These are phyloP conservation scores for Nansenia antarctica DNA, from an alignment of 2,113 vertebrate genomes.

Conservation along the genomic window DNA sequence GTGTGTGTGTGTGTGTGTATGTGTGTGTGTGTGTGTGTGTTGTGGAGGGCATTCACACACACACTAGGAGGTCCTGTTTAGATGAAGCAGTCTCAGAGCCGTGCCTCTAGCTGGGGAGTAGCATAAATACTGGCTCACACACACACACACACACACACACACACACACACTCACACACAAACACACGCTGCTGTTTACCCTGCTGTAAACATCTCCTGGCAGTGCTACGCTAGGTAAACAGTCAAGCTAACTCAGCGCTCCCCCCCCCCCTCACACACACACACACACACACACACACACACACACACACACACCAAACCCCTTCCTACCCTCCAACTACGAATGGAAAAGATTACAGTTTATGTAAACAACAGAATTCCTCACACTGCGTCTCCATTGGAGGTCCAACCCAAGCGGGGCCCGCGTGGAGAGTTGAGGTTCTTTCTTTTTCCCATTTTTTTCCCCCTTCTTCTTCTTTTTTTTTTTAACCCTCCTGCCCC, in stretches of 20 bases:
- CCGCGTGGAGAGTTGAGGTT: conserved; percentile 47
- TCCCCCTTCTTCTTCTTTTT: neutral
- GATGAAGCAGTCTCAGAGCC: conserved; percentile 63
- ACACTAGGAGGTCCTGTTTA: conserved; percentile 85
- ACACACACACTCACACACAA: no score
- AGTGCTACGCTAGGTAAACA: conserved; percentile 82
- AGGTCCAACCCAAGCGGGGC: conserved; percentile 62
- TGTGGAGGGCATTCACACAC: conserved; percentile 63
- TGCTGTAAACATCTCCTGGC: conserved; percentile 84
- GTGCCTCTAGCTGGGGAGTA: conserved; percentile 73
- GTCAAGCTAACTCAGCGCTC: conserved; percentile 67
- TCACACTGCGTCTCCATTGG: conserved; percentile 78
- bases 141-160: no score
- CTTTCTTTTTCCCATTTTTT: conserved; percentile 16
- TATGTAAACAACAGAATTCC: conserved; percentile 84
- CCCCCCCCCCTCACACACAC: conserved; percentile 57
- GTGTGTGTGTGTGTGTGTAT: no score
- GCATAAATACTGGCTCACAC: no score
- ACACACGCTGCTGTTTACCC: no score
- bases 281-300: no score
- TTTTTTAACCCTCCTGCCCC: conserved; percentile 12
- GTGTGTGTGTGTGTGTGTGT: no score
- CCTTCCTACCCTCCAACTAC: conserved; percentile 72
- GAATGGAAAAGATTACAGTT: conserved; percentile 87
- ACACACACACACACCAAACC: no score